Evolutionary conservation across 2,888 invertebrate species (phyloP), one percentile per base, ranked within the genome.

Genomic region (Watsonalla cultraria): DNA sequence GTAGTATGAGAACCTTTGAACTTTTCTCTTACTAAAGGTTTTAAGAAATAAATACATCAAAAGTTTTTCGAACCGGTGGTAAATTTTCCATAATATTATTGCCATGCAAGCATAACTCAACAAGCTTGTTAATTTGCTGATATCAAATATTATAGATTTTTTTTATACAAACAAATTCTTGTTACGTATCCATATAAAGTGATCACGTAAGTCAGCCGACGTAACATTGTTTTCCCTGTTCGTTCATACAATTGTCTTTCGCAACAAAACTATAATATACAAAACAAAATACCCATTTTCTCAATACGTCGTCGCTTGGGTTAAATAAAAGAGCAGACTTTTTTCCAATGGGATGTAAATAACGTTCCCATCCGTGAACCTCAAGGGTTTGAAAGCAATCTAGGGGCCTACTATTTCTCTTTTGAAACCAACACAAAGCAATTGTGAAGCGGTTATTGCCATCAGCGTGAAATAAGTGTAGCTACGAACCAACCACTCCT

Each of bases 331-430:
- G 68, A 65, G 69, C 65, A 62, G 66, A 76, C 71, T 70, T 49
- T 70, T 75, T 76, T 66, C 70, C 76, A 67, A 79, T 78, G 69
- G 74, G 72, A 80, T 80, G 81, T 81, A 83, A 84, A 85, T 83
- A 82, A 79, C 78, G 74, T 70, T 70, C 68, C 72, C 72, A 77
- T 80, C 76, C 78, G 80, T 78, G 78, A 75, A 76, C 73, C 78
- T 79, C 75, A 79, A 82, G 82, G 80, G 84, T 73, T 83, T 82
- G 74, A 82, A 84, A 80, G 80, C 82, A 81, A 84, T 84, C 81
- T 78, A 73, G 66, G 67, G 74, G 72, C 73, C 63, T 76, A 74
- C 78, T 78, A 78, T 82, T 82, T 84, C 75, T 74, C 78, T 82
- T 82, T 84, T 78, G 72, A 79, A 72, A 68, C 70, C 72, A 72